Evolutionary conservation across 2,888 invertebrate genomes (phyloP).

Genomic region (Anticlea derivata): DNA sequence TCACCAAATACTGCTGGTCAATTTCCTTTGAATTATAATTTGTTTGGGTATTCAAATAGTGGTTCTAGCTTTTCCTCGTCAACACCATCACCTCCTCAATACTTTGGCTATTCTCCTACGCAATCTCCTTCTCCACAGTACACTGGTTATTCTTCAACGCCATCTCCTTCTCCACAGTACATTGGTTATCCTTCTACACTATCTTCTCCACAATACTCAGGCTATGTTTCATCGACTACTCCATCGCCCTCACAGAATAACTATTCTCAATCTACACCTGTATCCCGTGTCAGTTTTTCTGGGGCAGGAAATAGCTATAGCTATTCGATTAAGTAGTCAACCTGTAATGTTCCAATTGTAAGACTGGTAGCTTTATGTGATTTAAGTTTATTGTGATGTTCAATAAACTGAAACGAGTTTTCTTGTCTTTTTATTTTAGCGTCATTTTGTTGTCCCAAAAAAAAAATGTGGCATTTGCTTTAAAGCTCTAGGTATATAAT

Average conservation of each 20-base stretch:
- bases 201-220: neutral
- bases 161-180: neutral
- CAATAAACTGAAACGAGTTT: conserved; percentile 16
- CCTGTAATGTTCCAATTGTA: conserved; percentile 14
- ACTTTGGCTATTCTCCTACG: conserved; percentile 3
- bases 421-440: conserved; percentile 2
- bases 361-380: conserved; percentile 26
- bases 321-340: conserved; percentile 40
- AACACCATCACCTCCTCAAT: conserved; percentile 9
- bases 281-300: conserved; percentile 83
- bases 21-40: conserved; percentile 1
- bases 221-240: neutral
- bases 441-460: no score
- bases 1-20: conserved; percentile 8
- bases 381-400: conserved; percentile 8
- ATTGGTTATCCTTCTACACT: neutral
- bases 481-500: no score
- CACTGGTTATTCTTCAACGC: neutral
- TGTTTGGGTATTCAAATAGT: neutral
- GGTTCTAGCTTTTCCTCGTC: conserved; percentile 5
- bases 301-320: conserved; percentile 71
- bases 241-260: conserved; percentile 19
- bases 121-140: conserved; percentile 8
- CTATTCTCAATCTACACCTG: conserved; percentile 48
- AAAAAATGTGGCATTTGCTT: no score